These are phyloP conservation scores for Petrocephalus sullivani DNA, from an alignment of 2,797 vertebrate genomes.

Conservation along the genomic window DNA sequence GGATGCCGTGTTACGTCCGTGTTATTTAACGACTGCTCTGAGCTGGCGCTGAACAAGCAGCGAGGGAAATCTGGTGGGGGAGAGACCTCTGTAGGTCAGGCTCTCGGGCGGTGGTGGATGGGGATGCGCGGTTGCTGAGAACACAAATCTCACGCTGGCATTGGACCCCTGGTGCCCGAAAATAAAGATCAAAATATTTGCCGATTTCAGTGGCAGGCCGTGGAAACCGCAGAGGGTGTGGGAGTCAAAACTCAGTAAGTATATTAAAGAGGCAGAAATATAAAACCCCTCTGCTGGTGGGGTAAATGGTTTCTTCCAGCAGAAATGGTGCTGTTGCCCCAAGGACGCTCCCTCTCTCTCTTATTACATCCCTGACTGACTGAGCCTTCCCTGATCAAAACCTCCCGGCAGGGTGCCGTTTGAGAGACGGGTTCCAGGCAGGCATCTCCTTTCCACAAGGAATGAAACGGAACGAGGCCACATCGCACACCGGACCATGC, in stretches of 20 bases:
- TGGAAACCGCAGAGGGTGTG: neutral
- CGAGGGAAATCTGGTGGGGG: neutral
- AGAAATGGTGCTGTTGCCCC: neutral
- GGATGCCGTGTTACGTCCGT: neutral
- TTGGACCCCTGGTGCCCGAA: neutral
- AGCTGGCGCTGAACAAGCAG: neutral
- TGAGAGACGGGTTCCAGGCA: neutral
- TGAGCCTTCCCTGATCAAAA: slow-evolving; percentile 2
- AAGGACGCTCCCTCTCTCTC: neutral
- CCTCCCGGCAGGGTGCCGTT: neutral
- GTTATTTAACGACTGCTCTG: neutral
- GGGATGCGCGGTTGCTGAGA: neutral
- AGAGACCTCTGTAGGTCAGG: neutral
- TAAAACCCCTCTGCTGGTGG: neutral
- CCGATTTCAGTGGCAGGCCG: neutral
- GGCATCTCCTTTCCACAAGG: neutral
- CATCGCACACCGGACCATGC: neutral
- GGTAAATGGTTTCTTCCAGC: neutral
- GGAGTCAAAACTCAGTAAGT: neutral
- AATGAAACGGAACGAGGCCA: neutral
- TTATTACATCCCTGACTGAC: neutral
- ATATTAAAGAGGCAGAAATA: neutral
- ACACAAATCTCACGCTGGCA: neutral
- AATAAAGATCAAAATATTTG: neutral
- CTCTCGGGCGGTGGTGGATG: neutral